Evolutionary conservation across 2,113 vertebrate genomes (phyloP).

Genomic region (Embiotoca jacksoni): DNA sequence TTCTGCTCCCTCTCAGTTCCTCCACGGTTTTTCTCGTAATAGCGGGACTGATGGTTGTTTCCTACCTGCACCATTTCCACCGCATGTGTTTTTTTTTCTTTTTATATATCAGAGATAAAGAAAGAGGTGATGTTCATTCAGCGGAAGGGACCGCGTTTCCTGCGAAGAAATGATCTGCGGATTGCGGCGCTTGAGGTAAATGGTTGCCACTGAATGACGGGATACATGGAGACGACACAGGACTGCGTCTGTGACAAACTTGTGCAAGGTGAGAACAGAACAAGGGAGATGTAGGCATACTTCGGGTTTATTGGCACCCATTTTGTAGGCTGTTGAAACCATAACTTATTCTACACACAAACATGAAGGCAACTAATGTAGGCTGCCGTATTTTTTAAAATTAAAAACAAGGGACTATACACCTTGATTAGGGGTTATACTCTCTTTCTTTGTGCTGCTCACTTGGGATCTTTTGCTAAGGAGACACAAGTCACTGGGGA

Average conservation of each 20-base stretch:
- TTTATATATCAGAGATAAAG: no score
- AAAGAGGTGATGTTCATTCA: no score
- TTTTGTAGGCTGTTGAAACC: no score
- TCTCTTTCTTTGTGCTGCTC: slow-evolving; percentile 9
- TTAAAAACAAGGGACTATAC: background rate
- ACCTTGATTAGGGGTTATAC: background rate
- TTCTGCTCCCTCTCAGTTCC: background rate
- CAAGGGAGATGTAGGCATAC: background rate
- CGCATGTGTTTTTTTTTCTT: background rate
- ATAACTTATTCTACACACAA: background rate
- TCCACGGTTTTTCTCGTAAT: background rate
- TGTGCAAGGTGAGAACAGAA: slow-evolving; percentile 54
- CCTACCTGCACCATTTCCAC: background rate
- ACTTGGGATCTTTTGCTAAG: slow-evolving; percentile 25
- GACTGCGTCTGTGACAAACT: slow-evolving; percentile 47
- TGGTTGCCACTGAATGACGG: slow-evolving; percentile 10
- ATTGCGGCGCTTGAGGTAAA: slow-evolving; percentile 36
- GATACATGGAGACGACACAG: slow-evolving; percentile 65
- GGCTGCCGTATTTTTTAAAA: background rate
- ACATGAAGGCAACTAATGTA: background rate
- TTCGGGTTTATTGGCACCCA: background rate
- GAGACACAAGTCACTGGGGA: slow-evolving; percentile 23
- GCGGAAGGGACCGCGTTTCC: no score
- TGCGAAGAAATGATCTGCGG: slow-evolving; percentile 1
- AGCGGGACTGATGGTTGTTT: background rate